Evolutionary conservation across 92 coral and sea anemone species (phyloP).

Genomic region (Palythoa grandiflora): DNA sequence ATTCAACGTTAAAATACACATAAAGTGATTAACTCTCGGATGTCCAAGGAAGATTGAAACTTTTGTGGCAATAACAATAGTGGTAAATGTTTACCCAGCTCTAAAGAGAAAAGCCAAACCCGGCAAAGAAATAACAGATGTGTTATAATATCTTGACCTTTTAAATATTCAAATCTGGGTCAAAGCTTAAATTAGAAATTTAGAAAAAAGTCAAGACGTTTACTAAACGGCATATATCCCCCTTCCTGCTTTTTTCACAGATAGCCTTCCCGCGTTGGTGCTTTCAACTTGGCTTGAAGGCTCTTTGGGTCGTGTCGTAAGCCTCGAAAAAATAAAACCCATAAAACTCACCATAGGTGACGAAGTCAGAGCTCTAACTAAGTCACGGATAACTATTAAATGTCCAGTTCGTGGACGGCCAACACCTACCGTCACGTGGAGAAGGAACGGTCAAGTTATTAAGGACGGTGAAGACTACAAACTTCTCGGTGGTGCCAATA

Average conservation of each 20-base stretch:
- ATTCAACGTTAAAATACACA: no score
- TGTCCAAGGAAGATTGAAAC: no score
- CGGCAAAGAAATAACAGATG: no score
- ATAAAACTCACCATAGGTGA: constrained; percentile 75
- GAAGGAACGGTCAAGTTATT: constrained; percentile 50
- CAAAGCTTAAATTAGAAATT: neutral
- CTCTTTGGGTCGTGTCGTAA: constrained; percentile 70
- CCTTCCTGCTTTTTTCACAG: constrained; percentile 15
- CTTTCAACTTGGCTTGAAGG: constrained; percentile 67
- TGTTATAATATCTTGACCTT: no score
- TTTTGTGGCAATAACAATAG: no score
- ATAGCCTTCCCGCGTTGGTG: constrained; percentile 45
- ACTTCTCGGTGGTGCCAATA: constrained; percentile 48
- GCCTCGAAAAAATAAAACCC: constrained; percentile 67
- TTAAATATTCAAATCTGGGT: no score
- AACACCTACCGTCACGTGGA: constrained; percentile 74
- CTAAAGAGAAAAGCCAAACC: no score
- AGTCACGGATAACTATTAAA: constrained; percentile 61
- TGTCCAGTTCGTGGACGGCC: constrained; percentile 82
- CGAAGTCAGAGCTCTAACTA: constrained; percentile 63
- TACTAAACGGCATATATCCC: no score
- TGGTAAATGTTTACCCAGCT: no score
- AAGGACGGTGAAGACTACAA: constrained; percentile 40
- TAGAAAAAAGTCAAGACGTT: no score
- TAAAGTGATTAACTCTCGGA: no score